Base-by-base conservation (phyloP, 2,113 vertebrate species). In the Buteo buteo region DNA sequence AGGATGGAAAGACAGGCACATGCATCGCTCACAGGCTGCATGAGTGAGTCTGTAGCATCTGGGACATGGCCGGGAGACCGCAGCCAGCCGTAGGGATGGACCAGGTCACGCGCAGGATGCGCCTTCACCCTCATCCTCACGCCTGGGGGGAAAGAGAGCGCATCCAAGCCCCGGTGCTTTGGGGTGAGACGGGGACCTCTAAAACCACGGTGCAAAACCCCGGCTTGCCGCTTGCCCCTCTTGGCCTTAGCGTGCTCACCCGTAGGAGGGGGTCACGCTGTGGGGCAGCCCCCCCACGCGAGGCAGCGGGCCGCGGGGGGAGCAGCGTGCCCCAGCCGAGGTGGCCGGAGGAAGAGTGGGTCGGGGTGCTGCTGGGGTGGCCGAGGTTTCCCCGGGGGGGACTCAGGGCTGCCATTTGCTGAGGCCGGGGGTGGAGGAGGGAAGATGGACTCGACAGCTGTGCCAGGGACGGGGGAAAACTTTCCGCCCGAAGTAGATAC, bases 101-200 rank as follows among this genome's bases (percentile, higher is more conserved):
- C 34, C 44, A 4, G 0, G 0, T 17, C 54, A 1, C 0, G 1
- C 3, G 7, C 0, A 1, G 57, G 69, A 8, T 14, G 36, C 32
- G 2, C 17, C 28, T 59, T 29, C 59, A 17, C 18, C 54, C 47
- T 72, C 20, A 19, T 25, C 54, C 47, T 72, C 24, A 1, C 2
- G 0, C 21, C 59, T 4, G 3, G 3, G 36, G 22, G 18, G 4
- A 36, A 24, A 1, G 22, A 52, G 40, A 28, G 18, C 1, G 8
- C 29, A 8, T 13, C 47, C 61, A 8, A 4, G 65, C 6, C 11
- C 14, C 70, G 0, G 24, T 0, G 24, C 40, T 50, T 32, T 4
- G 20, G 79, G 11, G 32, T 7, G 47, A 69, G 25, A 14, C 3
- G 2, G 28, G 16, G 4, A 67, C 32, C 28, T 36, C 65, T 3